Conservation (phyloP, 2,797 vertebrate species). For the Chloroceryle inda region DNA sequence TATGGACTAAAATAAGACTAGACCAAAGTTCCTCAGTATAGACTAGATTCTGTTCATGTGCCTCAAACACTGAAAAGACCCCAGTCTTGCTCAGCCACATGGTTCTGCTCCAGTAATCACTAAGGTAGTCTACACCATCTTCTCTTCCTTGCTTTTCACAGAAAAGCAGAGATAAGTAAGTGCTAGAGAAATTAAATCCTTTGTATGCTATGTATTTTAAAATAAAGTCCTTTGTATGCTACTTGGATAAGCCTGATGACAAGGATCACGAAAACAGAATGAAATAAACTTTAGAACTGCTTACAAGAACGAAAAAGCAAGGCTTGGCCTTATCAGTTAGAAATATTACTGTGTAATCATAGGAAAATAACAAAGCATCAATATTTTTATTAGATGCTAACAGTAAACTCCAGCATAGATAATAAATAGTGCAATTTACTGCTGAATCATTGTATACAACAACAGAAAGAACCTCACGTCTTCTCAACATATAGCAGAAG, state of each 20-base stretch:
- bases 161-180: neutral
- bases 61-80: neutral
- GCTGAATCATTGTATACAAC: neutral
- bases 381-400: neutral
- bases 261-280: neutral
- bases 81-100: neutral
- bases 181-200: neutral
- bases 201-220: no score
- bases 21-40: neutral
- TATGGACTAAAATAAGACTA: rapidly evolving
- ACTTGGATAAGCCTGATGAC: neutral
- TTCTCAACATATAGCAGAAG: neutral
- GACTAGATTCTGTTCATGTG: neutral
- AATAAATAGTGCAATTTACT: neutral
- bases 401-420: neutral
- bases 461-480: neutral
- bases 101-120: neutral
- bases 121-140: neutral
- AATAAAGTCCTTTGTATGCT: neutral
- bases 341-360: neutral
- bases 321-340: neutral
- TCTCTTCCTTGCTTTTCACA: neutral
- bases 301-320: neutral
- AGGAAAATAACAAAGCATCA: neutral
- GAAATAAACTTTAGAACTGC: neutral